Base-by-base conservation (phyloP, 2,797 vertebrate genomes). In the Ptychobarbus kaznakovi region DNA sequence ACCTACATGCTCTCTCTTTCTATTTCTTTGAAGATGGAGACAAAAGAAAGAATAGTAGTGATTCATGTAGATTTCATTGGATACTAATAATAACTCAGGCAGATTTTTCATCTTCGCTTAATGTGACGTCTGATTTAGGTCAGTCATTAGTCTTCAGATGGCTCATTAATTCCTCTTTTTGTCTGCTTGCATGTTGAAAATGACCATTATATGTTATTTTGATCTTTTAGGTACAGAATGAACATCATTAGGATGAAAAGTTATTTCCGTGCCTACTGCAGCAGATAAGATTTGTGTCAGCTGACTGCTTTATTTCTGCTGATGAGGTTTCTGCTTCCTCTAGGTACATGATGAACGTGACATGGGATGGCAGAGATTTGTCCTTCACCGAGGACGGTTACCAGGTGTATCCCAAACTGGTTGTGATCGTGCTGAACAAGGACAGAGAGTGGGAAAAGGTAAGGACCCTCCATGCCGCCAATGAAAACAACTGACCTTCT, bases 341-440 rank as follows among this genome's bases (percentile, higher is more conserved):
- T 91, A 99, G 98, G 94, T 99, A 98, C 91, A 98, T 99, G 98
- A 97, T 98, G 96, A 99, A 99, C 56, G 97, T 99, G 91, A 98
- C 97, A 0, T 99, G 98, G 98, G 96, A 97, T 85, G 97, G 97
- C 85, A 96, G 95, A 93, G 98, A 99, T 92, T 90, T 99, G 94
- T 99, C 98, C 88, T 99, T 99, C 95, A 99, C 98, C 0, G 97
- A 97, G 51, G 97, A 99, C 12, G 98, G 98, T 53, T 99, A 99
- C 86, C 98, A 99, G 92, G 97, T 97, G 11, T 94, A 96, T 88
- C 98, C 98, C 83, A 96, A 97, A 91, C 95, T 99, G 91, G 97
- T 98, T 92, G 97, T 99, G 91, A 97, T 98, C 0, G 97, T 99
- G 56, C 94, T 99, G 86, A 99, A 99, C 93, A 98, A 97, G 74